Evolutionary conservation across 2,888 invertebrate genomes (phyloP).

Genomic region (Acronicta psi): DNA sequence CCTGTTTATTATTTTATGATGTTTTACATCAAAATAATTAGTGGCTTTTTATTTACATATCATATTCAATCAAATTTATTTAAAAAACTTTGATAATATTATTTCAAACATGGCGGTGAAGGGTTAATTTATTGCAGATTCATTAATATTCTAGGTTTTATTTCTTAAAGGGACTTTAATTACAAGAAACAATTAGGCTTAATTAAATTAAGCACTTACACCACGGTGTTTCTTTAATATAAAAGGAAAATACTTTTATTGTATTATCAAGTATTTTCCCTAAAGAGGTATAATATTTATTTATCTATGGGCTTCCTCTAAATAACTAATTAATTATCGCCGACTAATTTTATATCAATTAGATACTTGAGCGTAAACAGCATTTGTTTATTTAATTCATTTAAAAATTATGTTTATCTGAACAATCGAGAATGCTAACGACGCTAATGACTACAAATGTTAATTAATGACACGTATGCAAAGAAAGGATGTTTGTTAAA

Average conservation of each 20-base stretch:
- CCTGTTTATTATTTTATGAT: neutral
- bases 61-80: neutral
- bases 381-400: constrained; percentile 30
- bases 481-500: constrained; percentile 19
- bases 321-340: constrained; percentile 36
- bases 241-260: too few species aligned
- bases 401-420: constrained; percentile 45
- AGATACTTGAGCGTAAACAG: constrained; percentile 42
- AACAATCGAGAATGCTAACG: constrained; percentile 39
- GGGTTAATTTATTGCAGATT: neutral
- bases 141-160: neutral
- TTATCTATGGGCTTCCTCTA: constrained; percentile 38
- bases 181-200: too few species aligned
- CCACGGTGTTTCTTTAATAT: too few species aligned
- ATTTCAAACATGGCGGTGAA: neutral
- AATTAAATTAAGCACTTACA: too few species aligned
- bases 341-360: constrained; percentile 53
- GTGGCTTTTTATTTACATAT: neutral
- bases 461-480: constrained; percentile 20
- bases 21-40: neutral
- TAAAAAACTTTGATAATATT: neutral
- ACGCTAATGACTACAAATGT: constrained; percentile 30
- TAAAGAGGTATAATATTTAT: constrained; percentile 14
- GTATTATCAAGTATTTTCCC: too few species aligned
- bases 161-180: neutral